Evolutionary conservation across 2,888 invertebrate genomes (phyloP), one percentile per base, ranked within the genome.

Genomic region (Keiferia lycopersicella): DNA sequence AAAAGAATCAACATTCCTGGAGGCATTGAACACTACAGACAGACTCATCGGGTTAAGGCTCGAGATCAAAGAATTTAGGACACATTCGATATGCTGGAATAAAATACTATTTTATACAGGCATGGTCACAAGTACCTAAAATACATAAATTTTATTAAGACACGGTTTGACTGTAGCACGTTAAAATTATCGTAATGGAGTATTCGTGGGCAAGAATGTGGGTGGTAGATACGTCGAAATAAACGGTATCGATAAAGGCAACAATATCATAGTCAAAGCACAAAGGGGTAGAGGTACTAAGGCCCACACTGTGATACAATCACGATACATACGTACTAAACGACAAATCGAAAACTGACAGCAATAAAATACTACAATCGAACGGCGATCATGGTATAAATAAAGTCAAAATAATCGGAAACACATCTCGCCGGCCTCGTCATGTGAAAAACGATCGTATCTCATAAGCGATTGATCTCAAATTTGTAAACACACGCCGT

Each of bases 321-420:
- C 72, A 69, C 69, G 71, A 73, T 73, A 75, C 67, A 68, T 71
- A 72, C 71, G 61, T 74, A 73, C 73, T 72, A 76, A 75, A 77
- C 73, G 71, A 80, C 77, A 78, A 80, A 78, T 76, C 72, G 73
- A 72, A 75, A 74, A 79, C 70, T 65, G 72, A 79, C 77, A 74
- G 73, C 78, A 76, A 81, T 83, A 82, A 83, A 82, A 78, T 74
- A 79, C 75, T 68, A 80, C 80, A 76, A 77, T 78, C 76, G 79
- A 78, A 77, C 74, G 77, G 76, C 75, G 77, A 79, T 79, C 75
- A 71, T 67, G 73, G 67, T 69, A 75, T 73, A 75, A 75, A 75
- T 77, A 75, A 77, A 76, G 70, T 78, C 72, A 66, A 73, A 76
- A 69, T 77, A 81, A 81, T 81, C 79, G 72, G 72, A 71, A 72